Base-by-base conservation (phyloP, 2,797 vertebrate species). In the Centroberyx gerrardi region DNA sequence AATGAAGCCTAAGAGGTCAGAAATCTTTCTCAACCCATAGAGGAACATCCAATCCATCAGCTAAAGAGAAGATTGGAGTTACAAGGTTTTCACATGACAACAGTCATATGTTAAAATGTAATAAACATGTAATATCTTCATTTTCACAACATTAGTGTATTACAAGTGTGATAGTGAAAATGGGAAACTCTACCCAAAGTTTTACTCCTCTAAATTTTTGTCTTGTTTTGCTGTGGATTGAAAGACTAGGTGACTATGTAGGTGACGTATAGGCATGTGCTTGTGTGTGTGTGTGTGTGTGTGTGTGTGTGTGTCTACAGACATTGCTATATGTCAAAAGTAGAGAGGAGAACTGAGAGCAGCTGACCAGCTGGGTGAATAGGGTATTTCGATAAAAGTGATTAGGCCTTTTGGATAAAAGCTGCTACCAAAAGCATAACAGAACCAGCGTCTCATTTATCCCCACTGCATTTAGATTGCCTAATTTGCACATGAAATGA, bases 401-500 rank as follows among this genome's bases (percentile, higher is more conserved):
- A 90, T 59, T 67, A 77, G 77, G 71, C 72, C 78, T 84, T 87
- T 87, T 89, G 74, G 87, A 63, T 71, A 78, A 84, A 85, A 84
- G 64, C 79, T 82, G 66, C 79, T 61, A 76, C 62, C 62, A 77
- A 80, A 87, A 84, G 81, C 84, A 87, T 73, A 88, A 86, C 76
- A 80, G 81, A 81, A 56, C 62, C 74, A 69, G 48, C 6, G 8
- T 76, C 83, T 86, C 69, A 81, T 87, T 88, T 66, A 68, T 78
- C 68, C 81, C 72, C 67, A 46, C 81, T 88, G 89, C 82, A 91
- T 93, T 92, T 92, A 93, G 83, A 93, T 91, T 88, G 84, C 86
- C 86, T 89, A 60, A 91, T 92, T 92, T 91, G 70, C 90, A 90
- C 85, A 76, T 87, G 76, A 82, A 88, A 91, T 87, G 73, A 86